Evolutionary conservation across 2,113 vertebrate genomes (phyloP).

Genomic region (Anguilla japonica): DNA sequence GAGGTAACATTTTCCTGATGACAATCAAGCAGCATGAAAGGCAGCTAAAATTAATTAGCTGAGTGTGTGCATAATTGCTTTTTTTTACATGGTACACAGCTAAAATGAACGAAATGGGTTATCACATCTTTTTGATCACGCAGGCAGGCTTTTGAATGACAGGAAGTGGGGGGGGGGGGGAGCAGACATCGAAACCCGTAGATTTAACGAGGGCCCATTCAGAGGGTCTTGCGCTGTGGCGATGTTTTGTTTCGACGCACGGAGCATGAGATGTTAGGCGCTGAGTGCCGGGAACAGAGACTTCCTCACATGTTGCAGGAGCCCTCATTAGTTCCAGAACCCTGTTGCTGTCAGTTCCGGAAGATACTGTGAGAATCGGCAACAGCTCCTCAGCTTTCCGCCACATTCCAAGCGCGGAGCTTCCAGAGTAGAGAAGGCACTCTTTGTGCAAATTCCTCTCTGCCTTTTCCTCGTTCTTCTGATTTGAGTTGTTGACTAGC

Average conservation of each 20-base stretch:
- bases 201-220: neutral
- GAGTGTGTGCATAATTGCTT: neutral
- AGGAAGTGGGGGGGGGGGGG: neutral
- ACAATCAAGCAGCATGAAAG: neutral
- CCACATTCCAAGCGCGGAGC: constrained; percentile 28
- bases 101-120: neutral
- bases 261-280: neutral
- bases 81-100: neutral
- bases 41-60: neutral
- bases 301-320: neutral
- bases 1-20: neutral
- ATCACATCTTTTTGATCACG: neutral
- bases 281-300: neutral
- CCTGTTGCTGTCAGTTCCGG: constrained; percentile 25
- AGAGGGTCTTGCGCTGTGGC: neutral
- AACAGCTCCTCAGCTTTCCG: constrained; percentile 35
- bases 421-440: constrained; percentile 34
- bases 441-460: constrained; percentile 39
- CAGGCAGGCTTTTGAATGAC: neutral
- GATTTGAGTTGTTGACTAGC: constrained; percentile 38
- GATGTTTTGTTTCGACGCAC: neutral
- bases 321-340: constrained; percentile 18
- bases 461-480: neutral
- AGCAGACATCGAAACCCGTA: neutral
- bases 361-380: constrained; percentile 29